Evolutionary conservation across 2,888 invertebrate species (phyloP).

Genomic region (Operophtera brumata): DNA sequence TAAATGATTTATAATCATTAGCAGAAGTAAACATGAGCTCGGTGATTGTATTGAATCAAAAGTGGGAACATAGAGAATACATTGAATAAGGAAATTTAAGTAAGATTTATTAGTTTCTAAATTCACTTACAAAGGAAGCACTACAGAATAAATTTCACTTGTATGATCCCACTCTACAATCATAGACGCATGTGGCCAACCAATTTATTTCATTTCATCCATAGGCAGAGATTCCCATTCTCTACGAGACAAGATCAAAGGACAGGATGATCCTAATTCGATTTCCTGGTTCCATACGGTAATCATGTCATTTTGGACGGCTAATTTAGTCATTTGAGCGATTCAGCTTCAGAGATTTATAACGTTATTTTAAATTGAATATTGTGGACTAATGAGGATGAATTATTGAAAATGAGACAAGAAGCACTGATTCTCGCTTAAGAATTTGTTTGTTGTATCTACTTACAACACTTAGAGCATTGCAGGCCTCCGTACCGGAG

Average conservation of each 20-base stretch:
- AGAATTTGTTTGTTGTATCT: no score
- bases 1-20: neutral
- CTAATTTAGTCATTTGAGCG: constrained; percentile 11
- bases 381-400: constrained; percentile 15
- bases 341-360: constrained; percentile 20
- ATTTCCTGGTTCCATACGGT: constrained; percentile 26
- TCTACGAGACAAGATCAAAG: constrained; percentile 28
- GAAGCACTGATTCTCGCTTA: neutral
- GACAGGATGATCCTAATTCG: constrained; percentile 31
- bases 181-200: constrained; percentile 5
- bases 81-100: no score
- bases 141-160: neutral
- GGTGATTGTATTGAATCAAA: no score
- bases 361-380: constrained; percentile 13
- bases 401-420: constrained; percentile 11
- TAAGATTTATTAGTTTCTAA: no score
- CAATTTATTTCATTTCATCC: constrained; percentile 1
- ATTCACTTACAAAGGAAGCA: no score
- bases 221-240: constrained; percentile 3
- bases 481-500: no score
- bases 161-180: no score
- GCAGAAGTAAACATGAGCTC: no score
- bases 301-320: constrained; percentile 12
- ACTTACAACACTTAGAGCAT: no score
- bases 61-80: no score